phyloP scores from a whole-genome alignment of 2,113 vertebrate species.

The Dunckerocampus dactyliophorus region DNA sequence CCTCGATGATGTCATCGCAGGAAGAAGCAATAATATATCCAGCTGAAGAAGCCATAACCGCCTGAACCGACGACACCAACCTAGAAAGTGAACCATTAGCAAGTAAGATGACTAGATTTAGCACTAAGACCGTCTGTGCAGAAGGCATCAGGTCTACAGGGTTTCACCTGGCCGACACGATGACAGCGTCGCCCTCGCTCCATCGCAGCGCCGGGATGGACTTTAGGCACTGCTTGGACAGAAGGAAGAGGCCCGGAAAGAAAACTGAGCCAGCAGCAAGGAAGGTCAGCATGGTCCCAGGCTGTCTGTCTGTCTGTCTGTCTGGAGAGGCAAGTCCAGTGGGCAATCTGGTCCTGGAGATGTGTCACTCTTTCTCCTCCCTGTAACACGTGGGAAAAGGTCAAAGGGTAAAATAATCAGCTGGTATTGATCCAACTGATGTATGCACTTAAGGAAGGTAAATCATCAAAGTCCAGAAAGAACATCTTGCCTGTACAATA shows the following conservation, averaged over 20 bases:
- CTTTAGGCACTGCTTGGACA: conserved; percentile 83
- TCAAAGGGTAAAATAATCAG: conserved; percentile 1
- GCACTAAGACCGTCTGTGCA: neutral
- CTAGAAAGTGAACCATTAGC: conserved; percentile 46
- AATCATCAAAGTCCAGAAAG: conserved; percentile 30
- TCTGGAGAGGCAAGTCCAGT: conserved; percentile 37
- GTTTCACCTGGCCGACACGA: conserved; percentile 83
- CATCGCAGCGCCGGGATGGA: conserved; percentile 79
- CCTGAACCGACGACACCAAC: conserved; percentile 85
- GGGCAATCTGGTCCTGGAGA: conserved; percentile 53
- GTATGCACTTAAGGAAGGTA: conserved; percentile 14
- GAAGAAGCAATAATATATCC: conserved; percentile 85
- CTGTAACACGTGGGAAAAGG: conserved; percentile 35
- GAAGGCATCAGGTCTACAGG: neutral
- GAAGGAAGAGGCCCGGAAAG: conserved; percentile 85
- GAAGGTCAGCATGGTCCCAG: conserved; percentile 79
- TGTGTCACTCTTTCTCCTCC: conserved; percentile 45
- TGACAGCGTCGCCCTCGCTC: conserved; percentile 85
- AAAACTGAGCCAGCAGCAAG: conserved; percentile 83
- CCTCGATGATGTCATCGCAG: conserved; percentile 84
- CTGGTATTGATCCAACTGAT: conserved; percentile 8
- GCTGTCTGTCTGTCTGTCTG: conserved; percentile 25
- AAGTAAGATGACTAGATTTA: neutral
- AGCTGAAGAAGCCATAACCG: conserved; percentile 85
- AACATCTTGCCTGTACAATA: neutral